These are phyloP conservation scores for Desoria tigrina DNA, from an alignment of 2,888 invertebrate genomes.

Conservation along the genomic window DNA sequence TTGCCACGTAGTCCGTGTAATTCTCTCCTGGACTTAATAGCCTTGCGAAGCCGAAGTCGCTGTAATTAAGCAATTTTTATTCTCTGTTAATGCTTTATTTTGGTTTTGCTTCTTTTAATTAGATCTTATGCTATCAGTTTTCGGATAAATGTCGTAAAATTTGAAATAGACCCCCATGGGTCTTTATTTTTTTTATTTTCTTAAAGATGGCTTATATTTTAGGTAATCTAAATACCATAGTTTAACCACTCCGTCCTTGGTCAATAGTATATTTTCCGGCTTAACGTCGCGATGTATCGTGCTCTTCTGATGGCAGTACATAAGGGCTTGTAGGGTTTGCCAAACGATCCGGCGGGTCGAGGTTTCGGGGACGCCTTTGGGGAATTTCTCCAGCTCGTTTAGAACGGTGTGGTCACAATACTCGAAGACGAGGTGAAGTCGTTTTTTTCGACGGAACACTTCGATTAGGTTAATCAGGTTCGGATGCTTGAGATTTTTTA, in stretches of 20 bases:
- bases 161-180: no score
- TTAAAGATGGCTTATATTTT: no score
- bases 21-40: constrained; percentile 95
- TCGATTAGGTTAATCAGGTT: constrained; percentile 96
- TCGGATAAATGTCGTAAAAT: not conserved
- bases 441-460: constrained; percentile 92
- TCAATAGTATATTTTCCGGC: constrained; percentile 96
- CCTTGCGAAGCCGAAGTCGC: constrained; percentile 98
- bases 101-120: no score
- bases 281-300: constrained; percentile 86
- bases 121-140: not conserved
- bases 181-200: not conserved
- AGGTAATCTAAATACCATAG: constrained; percentile 63
- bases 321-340: constrained; percentile 92
- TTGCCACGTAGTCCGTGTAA: constrained; percentile 99
- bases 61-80: constrained; percentile 1
- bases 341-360: constrained; percentile 89
- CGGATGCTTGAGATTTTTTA: constrained; percentile 97
- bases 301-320: constrained; percentile 95
- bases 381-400: constrained; percentile 92
- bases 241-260: constrained; percentile 89
- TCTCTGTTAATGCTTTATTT: no score
- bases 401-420: constrained; percentile 97
- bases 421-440: constrained; percentile 96
- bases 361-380: constrained; percentile 82